These are phyloP conservation scores for Arizona elegans DNA, from an alignment of 2,113 vertebrate species.

Conservation along the genomic window DNA sequence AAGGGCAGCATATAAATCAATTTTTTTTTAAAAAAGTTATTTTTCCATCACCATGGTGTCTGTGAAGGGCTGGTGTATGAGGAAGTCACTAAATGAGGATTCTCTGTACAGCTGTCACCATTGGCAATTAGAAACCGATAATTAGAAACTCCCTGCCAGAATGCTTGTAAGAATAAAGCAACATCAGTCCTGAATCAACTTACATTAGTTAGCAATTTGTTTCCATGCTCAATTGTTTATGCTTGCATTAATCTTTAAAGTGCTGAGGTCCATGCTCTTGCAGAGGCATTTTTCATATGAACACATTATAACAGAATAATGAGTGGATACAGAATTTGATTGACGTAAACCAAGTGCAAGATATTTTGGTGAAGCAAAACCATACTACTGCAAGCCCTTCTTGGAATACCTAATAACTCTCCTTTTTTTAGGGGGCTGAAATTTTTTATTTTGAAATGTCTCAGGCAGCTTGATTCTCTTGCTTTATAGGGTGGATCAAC, in stretches of 20 bases:
- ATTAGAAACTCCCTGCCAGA: not conserved
- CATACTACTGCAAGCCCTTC: not conserved
- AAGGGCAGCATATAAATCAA: no score
- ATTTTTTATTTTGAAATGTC: not conserved
- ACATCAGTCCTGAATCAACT: not conserved
- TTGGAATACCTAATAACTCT: not conserved
- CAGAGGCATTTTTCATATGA: not conserved
- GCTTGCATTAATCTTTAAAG: not conserved
- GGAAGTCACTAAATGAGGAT: not conserved
- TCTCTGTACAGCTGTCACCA: not conserved
- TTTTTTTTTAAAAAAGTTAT: not conserved
- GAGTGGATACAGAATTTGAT: not conserved
- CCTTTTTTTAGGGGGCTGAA: not conserved
- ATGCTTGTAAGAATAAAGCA: not conserved
- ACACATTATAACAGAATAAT: not conserved
- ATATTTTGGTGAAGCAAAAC: not conserved
- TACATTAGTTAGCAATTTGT: not conserved
- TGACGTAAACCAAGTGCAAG: not conserved
- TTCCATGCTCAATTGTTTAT: not conserved
- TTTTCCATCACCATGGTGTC: not conserved
- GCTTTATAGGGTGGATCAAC: not conserved
- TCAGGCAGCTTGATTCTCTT: not conserved
- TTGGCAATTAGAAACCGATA: not conserved
- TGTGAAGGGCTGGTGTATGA: not conserved
- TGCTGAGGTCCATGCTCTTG: not conserved